Percentiles rank a stretch among this genome's conserved stretches.
These are phyloP conservation scores for Lateolabrax maculatus DNA, from an alignment of 2,797 vertebrate species.

Conservation along the genomic window DNA sequence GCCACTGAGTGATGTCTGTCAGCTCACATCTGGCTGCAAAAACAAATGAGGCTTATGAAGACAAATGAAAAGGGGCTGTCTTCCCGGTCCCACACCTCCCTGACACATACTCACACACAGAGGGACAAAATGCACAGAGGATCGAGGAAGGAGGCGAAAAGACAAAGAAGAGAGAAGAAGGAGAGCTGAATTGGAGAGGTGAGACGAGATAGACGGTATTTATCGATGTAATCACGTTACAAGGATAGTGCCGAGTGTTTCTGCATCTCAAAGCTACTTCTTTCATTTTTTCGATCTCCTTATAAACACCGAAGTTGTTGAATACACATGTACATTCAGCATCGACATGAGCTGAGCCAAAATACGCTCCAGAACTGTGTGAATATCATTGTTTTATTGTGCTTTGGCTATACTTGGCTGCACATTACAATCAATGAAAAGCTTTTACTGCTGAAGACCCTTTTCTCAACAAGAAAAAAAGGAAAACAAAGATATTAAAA, in stretches of 20 bases:
- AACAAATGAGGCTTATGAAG: constrained; percentile 97
- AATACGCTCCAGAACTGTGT: neutral
- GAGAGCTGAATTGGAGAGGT: constrained; percentile 4
- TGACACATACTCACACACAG: constrained; percentile 20
- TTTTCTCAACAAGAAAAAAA: constrained; percentile 5
- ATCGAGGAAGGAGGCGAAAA: constrained; percentile 61
- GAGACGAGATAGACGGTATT: constrained; percentile 13
- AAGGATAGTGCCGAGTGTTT: constrained; percentile 1
- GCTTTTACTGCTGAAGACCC: neutral
- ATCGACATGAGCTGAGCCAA: constrained; percentile 13
- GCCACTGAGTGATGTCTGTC: constrained; percentile 93
- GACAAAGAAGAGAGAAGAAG: constrained; percentile 59
- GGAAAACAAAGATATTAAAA: constrained; percentile 50
- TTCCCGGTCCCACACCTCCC: constrained; percentile 4
- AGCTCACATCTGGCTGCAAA: constrained; percentile 94
- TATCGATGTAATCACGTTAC: constrained; percentile 8
- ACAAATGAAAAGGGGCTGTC: constrained; percentile 89
- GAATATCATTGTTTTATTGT: constrained; percentile 4
- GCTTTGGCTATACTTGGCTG: constrained; percentile 1
- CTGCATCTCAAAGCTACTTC: neutral
- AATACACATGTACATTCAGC: constrained; percentile 1
- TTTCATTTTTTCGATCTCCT: neutral
- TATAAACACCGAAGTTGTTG: constrained; percentile 5
- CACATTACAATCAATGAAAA: constrained; percentile 14
- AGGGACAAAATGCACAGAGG: constrained; percentile 11